These are phyloP conservation scores for Sebastes itinus DNA, from an alignment of 2,797 vertebrate genomes.

Conservation along the genomic window DNA sequence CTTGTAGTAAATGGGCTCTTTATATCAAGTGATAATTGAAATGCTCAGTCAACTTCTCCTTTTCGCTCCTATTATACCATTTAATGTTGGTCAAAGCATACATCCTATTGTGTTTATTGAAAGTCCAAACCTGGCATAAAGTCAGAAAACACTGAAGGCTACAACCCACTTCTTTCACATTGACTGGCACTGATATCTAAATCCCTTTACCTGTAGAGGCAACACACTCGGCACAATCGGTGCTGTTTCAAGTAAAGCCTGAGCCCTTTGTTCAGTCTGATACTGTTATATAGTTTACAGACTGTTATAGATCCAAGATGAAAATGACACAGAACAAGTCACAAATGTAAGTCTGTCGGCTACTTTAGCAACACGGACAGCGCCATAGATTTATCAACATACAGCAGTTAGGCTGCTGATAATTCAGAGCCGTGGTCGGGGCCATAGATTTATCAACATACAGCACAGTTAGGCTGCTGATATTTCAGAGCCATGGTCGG, in stretches of 20 bases:
- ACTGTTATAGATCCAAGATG: neutral
- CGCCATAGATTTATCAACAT: too few species aligned
- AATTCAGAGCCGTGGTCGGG: too few species aligned
- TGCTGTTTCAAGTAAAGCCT: neutral
- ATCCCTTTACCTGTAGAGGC: neutral
- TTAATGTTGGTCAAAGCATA: neutral
- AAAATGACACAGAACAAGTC: neutral
- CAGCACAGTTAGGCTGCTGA: too few species aligned
- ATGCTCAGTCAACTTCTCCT: neutral
- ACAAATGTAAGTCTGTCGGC: neutral
- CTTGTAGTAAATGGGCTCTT: neutral
- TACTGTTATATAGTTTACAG: neutral
- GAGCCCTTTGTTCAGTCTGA: neutral
- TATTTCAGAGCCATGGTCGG: too few species aligned
- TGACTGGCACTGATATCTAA: neutral
- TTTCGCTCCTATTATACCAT: neutral
- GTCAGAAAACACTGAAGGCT: neutral
- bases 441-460: too few species aligned
- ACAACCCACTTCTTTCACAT: neutral
- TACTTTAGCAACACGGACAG: neutral
- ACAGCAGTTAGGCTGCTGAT: too few species aligned
- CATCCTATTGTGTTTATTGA: neutral
- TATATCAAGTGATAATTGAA: neutral
- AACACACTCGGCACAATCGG: neutral
- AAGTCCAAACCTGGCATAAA: neutral